phyloP scores from a whole-genome alignment of 1,140 invertebrate species.

The Pogonognathellus flavescens region DNA sequence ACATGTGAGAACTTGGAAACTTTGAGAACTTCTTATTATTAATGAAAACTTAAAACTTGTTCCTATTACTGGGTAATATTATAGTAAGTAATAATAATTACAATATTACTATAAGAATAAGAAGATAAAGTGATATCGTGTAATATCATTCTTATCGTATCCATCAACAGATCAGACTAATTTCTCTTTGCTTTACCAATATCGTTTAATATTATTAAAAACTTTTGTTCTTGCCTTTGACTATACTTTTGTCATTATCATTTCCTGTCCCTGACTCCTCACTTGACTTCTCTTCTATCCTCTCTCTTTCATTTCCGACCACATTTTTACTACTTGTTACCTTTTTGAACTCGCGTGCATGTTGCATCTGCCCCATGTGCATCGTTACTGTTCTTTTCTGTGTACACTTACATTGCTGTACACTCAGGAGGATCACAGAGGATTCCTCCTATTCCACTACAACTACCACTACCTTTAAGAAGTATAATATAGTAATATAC shows the following conservation, averaged over 20 bases:
- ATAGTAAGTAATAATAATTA: background rate
- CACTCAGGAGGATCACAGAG: no score
- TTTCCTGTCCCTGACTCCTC: conserved; percentile 2
- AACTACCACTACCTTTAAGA: no score
- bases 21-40: conserved; percentile 22
- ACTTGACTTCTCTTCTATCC: background rate
- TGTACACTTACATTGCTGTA: no score
- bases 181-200: conserved; percentile 44
- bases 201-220: conserved; percentile 39
- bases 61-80: background rate
- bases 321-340: conserved; percentile 9
- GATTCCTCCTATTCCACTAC: no score
- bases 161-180: conserved; percentile 11
- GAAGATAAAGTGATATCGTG: background rate
- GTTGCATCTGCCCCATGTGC: background rate
- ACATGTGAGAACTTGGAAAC: conserved; percentile 22
- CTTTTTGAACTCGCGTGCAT: conserved; percentile 9
- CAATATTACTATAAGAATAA: no score
- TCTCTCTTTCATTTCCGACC: conserved; percentile 45
- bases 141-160: background rate
- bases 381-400: no score
- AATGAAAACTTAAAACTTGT: conserved; percentile 17
- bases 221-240: conserved; percentile 23
- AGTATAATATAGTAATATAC: no score
- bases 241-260: conserved; percentile 22